Percentiles rank a stretch among this genome's conserved stretches.
Conservation (phyloP, 2,888 invertebrate genomes). For the Eustalomyia histrio region DNA sequence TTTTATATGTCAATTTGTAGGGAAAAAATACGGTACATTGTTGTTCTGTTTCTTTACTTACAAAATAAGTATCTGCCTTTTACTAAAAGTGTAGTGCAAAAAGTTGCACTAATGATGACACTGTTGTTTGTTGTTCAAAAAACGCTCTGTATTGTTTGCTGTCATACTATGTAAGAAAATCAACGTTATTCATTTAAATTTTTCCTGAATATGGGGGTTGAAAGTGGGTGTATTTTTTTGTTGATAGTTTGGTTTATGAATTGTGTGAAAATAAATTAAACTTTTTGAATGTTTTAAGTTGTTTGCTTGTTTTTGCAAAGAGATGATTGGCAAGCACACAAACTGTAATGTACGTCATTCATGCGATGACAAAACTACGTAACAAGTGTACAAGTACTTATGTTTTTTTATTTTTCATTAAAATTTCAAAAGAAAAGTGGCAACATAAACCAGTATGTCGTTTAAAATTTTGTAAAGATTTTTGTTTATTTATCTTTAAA, state of each 20-base stretch:
- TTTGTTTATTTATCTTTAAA: background rate
- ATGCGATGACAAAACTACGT: background rate
- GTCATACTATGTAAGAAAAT: slow-evolving; percentile 6
- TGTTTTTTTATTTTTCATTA: background rate
- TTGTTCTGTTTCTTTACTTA: too few species aligned
- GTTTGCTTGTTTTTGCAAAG: slow-evolving; percentile 3
- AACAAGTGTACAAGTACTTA: slow-evolving; percentile 14
- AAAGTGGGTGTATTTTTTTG: slow-evolving; percentile 15
- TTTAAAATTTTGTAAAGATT: slow-evolving; percentile 1
- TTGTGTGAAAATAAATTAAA: slow-evolving; percentile 49
- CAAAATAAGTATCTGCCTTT: background rate
- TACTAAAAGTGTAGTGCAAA: slow-evolving; percentile 39
- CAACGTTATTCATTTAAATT: slow-evolving; percentile 2
- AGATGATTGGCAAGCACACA: background rate
- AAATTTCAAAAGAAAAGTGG: background rate
- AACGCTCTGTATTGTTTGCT: slow-evolving; percentile 1
- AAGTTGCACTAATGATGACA: slow-evolving; percentile 39
- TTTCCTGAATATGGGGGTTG: background rate
- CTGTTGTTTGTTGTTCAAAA: slow-evolving; percentile 21
- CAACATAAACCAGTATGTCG: background rate
- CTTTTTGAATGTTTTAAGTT: slow-evolving; percentile 14
- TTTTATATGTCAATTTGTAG: too few species aligned
- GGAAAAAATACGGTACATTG: too few species aligned
- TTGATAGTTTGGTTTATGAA: background rate
- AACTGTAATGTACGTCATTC: slow-evolving; percentile 7